These are phyloP conservation scores for Protobothrops mucrosquamatus DNA, from an alignment of 2,113 vertebrate species.

Conservation along the genomic window DNA sequence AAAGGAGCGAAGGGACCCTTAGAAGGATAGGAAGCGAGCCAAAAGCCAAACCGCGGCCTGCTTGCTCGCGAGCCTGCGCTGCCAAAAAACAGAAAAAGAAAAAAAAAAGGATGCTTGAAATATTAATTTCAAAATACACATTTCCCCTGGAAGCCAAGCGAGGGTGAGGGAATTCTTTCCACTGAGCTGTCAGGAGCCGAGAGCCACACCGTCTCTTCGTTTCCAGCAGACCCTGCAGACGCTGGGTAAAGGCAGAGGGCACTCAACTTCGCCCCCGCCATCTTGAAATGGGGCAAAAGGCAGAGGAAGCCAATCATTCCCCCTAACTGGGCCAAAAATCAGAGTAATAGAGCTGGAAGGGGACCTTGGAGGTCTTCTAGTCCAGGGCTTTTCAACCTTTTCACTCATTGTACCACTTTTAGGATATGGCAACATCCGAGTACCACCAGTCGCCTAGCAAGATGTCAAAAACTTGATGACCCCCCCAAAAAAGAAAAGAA, in stretches of 20 bases:
- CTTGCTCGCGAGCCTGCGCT: background rate
- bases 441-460: too few relatives aligned
- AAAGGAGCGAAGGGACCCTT: background rate
- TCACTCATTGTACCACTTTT: too few relatives aligned
- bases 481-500: too few relatives aligned
- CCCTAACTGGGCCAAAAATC: too few relatives aligned
- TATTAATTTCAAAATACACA: constrained; percentile 28
- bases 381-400: too few relatives aligned
- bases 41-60: background rate
- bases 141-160: constrained; percentile 1
- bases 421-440: too few relatives aligned
- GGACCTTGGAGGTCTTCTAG: too few relatives aligned
- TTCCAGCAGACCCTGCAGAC: background rate
- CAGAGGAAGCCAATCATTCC: background rate
- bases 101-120: background rate
- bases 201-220: background rate
- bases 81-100: background rate
- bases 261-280: too few relatives aligned
- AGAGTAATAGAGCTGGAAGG: background rate
- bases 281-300: too few relatives aligned
- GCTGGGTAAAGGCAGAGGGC: background rate
- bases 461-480: too few relatives aligned
- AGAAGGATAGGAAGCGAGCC: background rate
- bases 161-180: background rate
- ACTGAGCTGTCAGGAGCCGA: background rate